A percentile compares a stretch with the other conserved stretches of the same genome.
phyloP scores from a whole-genome alignment of 2,888 invertebrate species.

The Bibio marci region DNA sequence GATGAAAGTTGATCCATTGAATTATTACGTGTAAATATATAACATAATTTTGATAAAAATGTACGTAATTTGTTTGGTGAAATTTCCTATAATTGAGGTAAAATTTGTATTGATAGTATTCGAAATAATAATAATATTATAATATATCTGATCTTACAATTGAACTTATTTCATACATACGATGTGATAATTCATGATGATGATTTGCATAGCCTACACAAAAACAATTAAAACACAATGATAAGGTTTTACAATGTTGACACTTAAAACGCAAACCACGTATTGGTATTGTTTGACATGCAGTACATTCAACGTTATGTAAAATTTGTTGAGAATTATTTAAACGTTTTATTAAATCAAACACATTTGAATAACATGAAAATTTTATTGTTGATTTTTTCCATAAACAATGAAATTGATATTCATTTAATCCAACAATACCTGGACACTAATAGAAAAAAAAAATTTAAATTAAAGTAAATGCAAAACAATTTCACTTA shows the following conservation, averaged over 20 bases:
- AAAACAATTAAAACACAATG: constrained; percentile 26
- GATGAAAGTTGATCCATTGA: too few species aligned
- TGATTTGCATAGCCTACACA: constrained; percentile 18
- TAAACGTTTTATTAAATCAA: constrained; percentile 24
- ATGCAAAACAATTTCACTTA: not conserved
- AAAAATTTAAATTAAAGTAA: not conserved
- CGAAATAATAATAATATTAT: too few species aligned
- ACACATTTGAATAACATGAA: constrained; percentile 23
- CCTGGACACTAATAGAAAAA: constrained; percentile 16
- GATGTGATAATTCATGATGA: constrained; percentile 21
- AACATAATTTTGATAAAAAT: too few species aligned
- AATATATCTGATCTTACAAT: constrained; percentile 19
- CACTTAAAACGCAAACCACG: constrained; percentile 27
- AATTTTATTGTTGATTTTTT: constrained; percentile 17
- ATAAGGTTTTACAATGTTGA: constrained; percentile 22
- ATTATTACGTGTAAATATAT: too few species aligned
- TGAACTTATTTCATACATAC: constrained; percentile 25
- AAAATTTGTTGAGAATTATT: constrained; percentile 24
- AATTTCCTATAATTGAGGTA: too few species aligned
- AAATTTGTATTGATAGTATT: too few species aligned
- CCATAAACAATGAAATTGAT: constrained; percentile 26
- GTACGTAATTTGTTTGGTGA: too few species aligned
- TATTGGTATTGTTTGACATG: constrained; percentile 21
- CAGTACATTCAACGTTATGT: constrained; percentile 21
- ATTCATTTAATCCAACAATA: constrained; percentile 20